Evolutionary conservation across 2,113 vertebrate genomes (phyloP), one percentile per base, ranked within the genome.

Genomic region (Cyprinodon tularosa): DNA sequence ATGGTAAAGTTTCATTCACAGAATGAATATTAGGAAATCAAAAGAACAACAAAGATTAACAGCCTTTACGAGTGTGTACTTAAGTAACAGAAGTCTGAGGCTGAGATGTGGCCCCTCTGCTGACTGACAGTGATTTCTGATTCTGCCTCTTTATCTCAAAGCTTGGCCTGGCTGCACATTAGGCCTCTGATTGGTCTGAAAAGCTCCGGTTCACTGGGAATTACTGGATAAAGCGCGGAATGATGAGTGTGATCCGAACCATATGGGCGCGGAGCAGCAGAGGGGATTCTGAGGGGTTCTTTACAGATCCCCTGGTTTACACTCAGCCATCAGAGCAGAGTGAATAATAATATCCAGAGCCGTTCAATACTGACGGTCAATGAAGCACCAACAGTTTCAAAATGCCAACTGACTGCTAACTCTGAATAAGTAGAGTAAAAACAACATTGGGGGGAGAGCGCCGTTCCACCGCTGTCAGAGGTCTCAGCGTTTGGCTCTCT

Each of bases 401-500:
- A 53, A 40, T 66, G 76, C 71, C 71, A 44, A 77, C 59, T 40
- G 73, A 70, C 62, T 70, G 74, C 0, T 53, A 61, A 76, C 84
- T 83, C 86, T 77, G 66, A 72, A 81, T 42, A 63, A 57, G 81
- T 71, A 78, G 72, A 29, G 82, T 64, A 74, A 83, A 79, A 80
- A 72, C 61, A 83, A 76, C 66, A 63, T 72, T 22, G 53, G 71
- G 37, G 69, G 78, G 74, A 29, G 81, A 17, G 40, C 71, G 83
- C 38, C 38, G 39, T 40, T 81, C 76, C 64, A 48, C 45, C 15
- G 39, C 76, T 50, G 66, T 72, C 38, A 74, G 60, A 81, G 45
- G 53, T 71, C 90, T 94, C 93, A 97, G 90, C 96, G 96, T 74
- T 98, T 98, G 12, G 93, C 77, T 88, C 96, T 96, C 85, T 97